Evolutionary conservation across 2,113 vertebrate genomes (phyloP).

Genomic region (Varanus salvator): DNA sequence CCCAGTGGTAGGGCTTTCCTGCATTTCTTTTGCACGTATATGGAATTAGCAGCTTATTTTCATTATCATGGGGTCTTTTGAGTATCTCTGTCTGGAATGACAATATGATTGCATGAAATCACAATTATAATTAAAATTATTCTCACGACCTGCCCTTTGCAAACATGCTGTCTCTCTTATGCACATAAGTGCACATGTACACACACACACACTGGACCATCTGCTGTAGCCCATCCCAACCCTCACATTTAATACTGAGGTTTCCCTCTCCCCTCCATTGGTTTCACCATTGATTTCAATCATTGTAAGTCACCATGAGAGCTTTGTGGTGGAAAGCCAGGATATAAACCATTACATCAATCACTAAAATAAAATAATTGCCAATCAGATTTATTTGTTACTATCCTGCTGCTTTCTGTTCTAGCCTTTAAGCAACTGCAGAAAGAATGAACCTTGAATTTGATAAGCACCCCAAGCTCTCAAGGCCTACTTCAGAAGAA

Average conservation of each 20-base stretch:
- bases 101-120: not conserved
- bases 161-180: too few relatives aligned
- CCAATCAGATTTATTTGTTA: conserved; percentile 56
- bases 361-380: not conserved
- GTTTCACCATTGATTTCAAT: not conserved
- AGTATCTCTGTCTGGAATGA: not conserved
- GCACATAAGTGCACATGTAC: too few relatives aligned
- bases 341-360: not conserved
- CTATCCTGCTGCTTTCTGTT: conserved; percentile 20
- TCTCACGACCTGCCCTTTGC: not conserved
- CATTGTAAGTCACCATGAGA: not conserved
- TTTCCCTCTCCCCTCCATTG: too few relatives aligned
- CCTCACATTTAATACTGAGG: not conserved
- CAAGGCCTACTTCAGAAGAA: not conserved
- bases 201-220: not conserved
- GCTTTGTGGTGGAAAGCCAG: not conserved
- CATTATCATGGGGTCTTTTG: not conserved
- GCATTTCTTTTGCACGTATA: not conserved
- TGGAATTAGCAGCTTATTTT: not conserved
- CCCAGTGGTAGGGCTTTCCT: not conserved
- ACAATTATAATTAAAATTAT: conserved; percentile 7
- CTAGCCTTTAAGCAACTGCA: conserved; percentile 57
- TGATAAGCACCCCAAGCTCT: conserved; percentile 10
- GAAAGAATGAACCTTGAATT: conserved; percentile 37
- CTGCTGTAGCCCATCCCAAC: not conserved